Percentiles rank a stretch among this genome's conserved stretches.
Evolutionary conservation across 2,113 vertebrate species (phyloP).

Genomic region (Okapia johnstoni): DNA sequence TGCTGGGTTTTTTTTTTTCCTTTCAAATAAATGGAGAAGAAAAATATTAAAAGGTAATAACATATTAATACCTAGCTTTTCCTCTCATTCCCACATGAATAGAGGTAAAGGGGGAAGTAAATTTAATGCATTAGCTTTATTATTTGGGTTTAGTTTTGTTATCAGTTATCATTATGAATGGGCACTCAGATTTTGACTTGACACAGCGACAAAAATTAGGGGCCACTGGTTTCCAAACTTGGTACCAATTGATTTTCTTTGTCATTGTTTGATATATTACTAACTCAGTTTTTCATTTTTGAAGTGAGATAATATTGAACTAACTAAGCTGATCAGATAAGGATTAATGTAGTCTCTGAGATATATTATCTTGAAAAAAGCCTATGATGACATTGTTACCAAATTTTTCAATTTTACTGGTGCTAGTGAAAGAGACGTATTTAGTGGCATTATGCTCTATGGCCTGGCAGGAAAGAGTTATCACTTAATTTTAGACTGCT

Average conservation of each 20-base stretch:
- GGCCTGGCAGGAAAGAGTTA: background rate
- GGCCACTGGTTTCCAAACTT: background rate
- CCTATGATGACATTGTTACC: background rate
- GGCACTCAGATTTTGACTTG: background rate
- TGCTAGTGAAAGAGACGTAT: background rate
- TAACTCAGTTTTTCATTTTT: background rate
- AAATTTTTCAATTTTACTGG: background rate
- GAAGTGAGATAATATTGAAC: background rate
- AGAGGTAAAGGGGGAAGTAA: background rate
- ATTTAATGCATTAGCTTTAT: slow-evolving; percentile 16
- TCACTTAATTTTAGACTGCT: background rate
- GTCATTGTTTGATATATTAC: background rate
- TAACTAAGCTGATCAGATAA: background rate
- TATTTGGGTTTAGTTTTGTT: background rate
- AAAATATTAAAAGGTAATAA: background rate
- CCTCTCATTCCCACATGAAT: background rate
- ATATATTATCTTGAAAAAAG: background rate
- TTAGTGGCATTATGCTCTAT: background rate
- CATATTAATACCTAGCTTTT: background rate
- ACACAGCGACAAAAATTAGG: background rate
- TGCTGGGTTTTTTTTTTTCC: background rate
- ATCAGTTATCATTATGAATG: background rate
- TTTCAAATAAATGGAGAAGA: slow-evolving; percentile 1
- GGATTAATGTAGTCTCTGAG: background rate
- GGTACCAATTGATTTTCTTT: background rate